Evolutionary conservation across 2,113 vertebrate species (phyloP).

Genomic region (Isichthys henryi): DNA sequence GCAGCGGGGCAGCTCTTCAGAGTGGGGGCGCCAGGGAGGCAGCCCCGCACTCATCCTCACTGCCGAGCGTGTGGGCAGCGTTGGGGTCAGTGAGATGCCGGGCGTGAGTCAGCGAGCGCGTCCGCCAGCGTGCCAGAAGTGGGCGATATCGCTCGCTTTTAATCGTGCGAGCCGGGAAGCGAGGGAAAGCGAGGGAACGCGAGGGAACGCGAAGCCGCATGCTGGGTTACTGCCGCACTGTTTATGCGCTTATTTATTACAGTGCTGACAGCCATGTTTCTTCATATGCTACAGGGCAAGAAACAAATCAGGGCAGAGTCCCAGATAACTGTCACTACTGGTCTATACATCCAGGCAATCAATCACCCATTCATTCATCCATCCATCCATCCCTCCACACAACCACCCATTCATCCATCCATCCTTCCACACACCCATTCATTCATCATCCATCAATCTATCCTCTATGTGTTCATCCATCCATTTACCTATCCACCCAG

Average conservation of each 20-base stretch:
- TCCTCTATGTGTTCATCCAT: too few species aligned
- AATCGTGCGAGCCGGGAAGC: neutral
- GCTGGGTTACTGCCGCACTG: neutral
- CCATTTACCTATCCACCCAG: neutral
- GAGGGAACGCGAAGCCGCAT: neutral
- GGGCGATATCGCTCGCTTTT: neutral
- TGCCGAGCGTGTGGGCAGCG: constrained; percentile 18
- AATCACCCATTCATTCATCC: neutral
- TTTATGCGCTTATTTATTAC: neutral
- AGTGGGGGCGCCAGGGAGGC: constrained; percentile 10
- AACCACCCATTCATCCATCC: neutral
- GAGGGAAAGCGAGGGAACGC: neutral
- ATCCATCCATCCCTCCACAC: neutral
- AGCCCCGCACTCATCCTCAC: neutral
- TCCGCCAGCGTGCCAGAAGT: neutral
- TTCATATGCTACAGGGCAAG: neutral
- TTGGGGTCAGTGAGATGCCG: constrained; percentile 7
- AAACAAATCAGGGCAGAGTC: neutral
- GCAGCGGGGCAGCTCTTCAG: neutral
- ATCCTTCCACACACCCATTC: neutral
- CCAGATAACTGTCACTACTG: neutral
- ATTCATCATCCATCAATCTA: neutral
- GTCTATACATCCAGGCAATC: neutral
- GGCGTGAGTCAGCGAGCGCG: constrained; percentile 5
- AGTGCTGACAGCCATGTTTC: neutral